A percentile compares a stretch with the other conserved stretches of the same genome.
These are phyloP conservation scores for Geotrypetes seraphini DNA, from an alignment of 2,797 vertebrate species.

Conservation along the genomic window DNA sequence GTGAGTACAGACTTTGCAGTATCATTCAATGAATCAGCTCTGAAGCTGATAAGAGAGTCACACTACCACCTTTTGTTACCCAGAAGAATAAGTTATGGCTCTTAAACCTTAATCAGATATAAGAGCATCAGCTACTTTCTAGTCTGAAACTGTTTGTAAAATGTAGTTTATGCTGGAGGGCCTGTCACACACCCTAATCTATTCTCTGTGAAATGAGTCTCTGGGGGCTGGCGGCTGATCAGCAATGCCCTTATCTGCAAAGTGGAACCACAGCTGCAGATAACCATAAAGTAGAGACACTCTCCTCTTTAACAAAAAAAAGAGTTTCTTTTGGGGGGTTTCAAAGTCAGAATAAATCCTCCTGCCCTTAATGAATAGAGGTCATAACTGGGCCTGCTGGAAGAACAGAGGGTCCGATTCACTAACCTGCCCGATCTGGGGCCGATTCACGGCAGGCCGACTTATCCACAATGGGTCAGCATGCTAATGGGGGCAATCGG, in stretches of 20 bases:
- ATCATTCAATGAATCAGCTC: not conserved
- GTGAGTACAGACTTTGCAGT: too few species aligned
- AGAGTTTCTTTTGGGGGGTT: too few species aligned
- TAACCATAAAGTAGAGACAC: too few species aligned
- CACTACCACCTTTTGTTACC: not conserved
- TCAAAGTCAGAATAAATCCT: not conserved
- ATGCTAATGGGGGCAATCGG: too few species aligned
- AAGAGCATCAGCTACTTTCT: not conserved
- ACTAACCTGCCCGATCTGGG: too few species aligned
- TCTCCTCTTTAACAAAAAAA: too few species aligned
- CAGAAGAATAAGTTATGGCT: not conserved
- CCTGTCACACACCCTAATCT: not conserved
- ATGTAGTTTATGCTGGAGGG: not conserved
- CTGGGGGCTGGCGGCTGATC: not conserved
- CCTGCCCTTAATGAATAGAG: not conserved
- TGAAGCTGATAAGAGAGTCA: not conserved
- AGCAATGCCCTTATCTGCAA: too few species aligned
- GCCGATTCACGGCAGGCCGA: too few species aligned
- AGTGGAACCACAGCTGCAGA: too few species aligned
- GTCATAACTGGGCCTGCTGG: too few species aligned
- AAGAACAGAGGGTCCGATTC: too few species aligned
- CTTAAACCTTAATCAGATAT: not conserved
- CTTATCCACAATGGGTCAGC: too few species aligned
- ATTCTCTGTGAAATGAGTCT: not conserved
- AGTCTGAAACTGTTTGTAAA: not conserved